These are phyloP conservation scores for Drosophila oshimai DNA, from an alignment of 1,140 invertebrate species.

Conservation along the genomic window DNA sequence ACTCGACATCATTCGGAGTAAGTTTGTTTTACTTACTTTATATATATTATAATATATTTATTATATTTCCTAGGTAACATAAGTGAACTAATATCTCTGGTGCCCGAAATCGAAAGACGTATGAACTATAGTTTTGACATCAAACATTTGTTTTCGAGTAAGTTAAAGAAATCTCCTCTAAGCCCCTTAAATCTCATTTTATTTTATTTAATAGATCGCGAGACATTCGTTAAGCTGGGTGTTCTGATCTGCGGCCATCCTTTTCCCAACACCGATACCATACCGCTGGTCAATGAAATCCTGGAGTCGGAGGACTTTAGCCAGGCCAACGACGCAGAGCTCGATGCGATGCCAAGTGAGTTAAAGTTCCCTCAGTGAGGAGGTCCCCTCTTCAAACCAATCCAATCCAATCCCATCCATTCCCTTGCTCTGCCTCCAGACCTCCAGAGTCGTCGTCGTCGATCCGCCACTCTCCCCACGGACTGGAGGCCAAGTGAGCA, in stretches of 20 bases:
- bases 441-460: constrained; percentile 18
- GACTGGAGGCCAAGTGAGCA: constrained; percentile 53
- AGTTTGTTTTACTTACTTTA: constrained; percentile 7
- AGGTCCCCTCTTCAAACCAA: not conserved
- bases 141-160: constrained; percentile 74
- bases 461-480: not conserved
- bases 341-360: constrained; percentile 86
- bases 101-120: constrained; percentile 68
- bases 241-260: constrained; percentile 86
- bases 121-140: constrained; percentile 80
- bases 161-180: not conserved
- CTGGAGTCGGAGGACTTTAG: constrained; percentile 84
- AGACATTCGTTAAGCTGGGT: constrained; percentile 83
- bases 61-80: constrained; percentile 52
- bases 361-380: not conserved
- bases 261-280: constrained; percentile 82
- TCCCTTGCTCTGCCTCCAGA: constrained; percentile 30
- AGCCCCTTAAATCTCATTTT: not conserved
- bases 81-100: constrained; percentile 54
- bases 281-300: constrained; percentile 83
- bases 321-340: constrained; percentile 79
- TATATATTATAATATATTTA: too few species aligned
- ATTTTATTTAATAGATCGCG: constrained; percentile 48
- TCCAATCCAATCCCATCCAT: too few species aligned
- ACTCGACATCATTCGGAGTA: constrained; percentile 84